phyloP scores from a whole-genome alignment of 2,888 invertebrate species.

The Pterostichus niger region DNA sequence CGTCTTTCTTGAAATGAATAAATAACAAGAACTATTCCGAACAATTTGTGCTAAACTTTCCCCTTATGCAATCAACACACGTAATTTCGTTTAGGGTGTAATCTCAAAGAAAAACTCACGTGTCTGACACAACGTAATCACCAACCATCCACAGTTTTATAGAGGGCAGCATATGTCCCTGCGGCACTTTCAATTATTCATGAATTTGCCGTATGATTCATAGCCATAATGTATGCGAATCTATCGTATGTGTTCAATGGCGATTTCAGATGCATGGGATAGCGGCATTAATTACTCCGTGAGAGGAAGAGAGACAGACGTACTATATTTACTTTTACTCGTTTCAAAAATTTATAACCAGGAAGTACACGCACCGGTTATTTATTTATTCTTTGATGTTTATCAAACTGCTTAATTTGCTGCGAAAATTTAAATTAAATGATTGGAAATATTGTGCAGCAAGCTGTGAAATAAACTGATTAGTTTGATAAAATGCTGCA shows the following conservation, averaged over 20 bases:
- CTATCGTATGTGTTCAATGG: constrained; percentile 5
- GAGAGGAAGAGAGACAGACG: neutral
- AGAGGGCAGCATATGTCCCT: constrained; percentile 32
- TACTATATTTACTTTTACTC: constrained; percentile 28
- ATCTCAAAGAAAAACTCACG: constrained; percentile 8
- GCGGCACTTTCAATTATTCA: constrained; percentile 57
- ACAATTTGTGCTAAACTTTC: constrained; percentile 25
- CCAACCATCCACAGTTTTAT: neutral
- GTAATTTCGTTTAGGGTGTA: constrained; percentile 17
- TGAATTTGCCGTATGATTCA: constrained; percentile 63
- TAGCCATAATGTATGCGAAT: constrained; percentile 56
- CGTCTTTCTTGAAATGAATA: constrained; percentile 1
- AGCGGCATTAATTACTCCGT: constrained; percentile 34
- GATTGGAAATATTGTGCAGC: constrained; percentile 23
- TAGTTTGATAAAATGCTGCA: too few relatives aligned
- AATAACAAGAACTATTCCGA: constrained; percentile 8
- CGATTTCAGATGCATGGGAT: constrained; percentile 35
- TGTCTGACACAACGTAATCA: constrained; percentile 14
- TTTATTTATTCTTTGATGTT: constrained; percentile 42
- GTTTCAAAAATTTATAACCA: constrained; percentile 47
- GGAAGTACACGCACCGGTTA: constrained; percentile 32
- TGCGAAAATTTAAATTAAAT: neutral
- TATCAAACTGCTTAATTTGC: constrained; percentile 16
- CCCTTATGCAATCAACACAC: constrained; percentile 12
- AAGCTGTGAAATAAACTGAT: neutral